A percentile compares a stretch with the other conserved stretches of the same genome.
phyloP scores from a whole-genome alignment of 2,113 vertebrate genomes.

The Erythrocebus patas region DNA sequence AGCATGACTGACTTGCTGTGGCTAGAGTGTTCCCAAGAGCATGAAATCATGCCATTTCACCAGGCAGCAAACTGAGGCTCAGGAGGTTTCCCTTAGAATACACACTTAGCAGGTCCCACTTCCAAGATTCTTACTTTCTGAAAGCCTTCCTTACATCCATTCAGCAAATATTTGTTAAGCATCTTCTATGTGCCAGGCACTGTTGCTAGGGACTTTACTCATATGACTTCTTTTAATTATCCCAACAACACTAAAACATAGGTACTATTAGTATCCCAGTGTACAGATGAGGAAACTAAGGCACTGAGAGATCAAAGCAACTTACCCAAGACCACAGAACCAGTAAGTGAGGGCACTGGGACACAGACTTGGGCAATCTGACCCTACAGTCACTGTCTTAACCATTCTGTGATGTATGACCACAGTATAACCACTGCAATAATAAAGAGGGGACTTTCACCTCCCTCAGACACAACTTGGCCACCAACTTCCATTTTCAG shows the following conservation, averaged over 20 bases:
- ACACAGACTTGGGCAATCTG: neutral
- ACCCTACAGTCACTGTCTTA: neutral
- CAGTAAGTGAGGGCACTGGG: neutral
- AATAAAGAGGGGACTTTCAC: neutral
- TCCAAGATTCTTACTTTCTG: neutral
- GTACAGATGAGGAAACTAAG: neutral
- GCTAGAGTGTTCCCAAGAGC: neutral
- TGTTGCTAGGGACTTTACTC: neutral
- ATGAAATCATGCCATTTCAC: neutral
- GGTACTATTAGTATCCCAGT: neutral
- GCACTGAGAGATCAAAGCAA: neutral
- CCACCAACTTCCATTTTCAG: neutral
- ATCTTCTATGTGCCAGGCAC: neutral
- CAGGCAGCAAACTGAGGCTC: neutral
- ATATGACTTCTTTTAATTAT: neutral
- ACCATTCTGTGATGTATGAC: neutral
- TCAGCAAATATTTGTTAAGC: neutral
- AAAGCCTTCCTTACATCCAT: neutral
- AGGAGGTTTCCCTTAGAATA: neutral
- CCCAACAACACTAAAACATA: neutral
- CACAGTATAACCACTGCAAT: fast-evolving
- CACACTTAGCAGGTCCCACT: neutral
- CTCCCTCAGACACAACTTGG: neutral
- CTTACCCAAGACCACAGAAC: neutral
- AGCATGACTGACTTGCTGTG: neutral